A percentile compares a stretch with the other conserved stretches of the same genome.
Evolutionary conservation across 2,113 vertebrate genomes (phyloP).

Genomic region (Pedionomus torquatus): DNA sequence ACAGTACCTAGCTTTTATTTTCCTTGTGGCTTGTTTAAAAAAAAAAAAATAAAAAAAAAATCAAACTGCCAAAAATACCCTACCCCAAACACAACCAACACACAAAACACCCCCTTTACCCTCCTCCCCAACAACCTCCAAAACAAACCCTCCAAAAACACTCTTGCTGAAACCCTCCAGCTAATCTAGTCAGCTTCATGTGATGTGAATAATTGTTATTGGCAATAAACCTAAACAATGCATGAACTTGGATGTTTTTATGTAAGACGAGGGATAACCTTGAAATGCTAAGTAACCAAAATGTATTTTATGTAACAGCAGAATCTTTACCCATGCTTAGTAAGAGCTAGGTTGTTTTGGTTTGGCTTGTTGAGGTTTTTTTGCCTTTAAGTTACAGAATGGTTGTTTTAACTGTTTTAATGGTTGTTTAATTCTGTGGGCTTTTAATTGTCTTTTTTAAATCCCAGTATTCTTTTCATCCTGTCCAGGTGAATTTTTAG

Average conservation of each 20-base stretch:
- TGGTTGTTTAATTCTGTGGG: neutral
- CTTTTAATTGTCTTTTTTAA: neutral
- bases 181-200: neutral
- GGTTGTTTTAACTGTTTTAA: neutral
- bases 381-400: neutral
- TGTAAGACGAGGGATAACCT: neutral
- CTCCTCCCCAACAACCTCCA: too few species aligned
- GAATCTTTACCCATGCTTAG: neutral
- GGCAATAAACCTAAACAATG: neutral
- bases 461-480: neutral
- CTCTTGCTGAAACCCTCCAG: fast-evolving
- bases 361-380: fast-evolving
- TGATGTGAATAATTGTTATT: neutral
- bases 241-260: neutral
- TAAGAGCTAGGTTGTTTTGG: neutral
- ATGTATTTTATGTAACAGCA: neutral
- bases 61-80: neutral
- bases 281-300: neutral
- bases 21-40: neutral
- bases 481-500: neutral
- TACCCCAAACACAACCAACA: neutral
- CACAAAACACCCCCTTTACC: neutral
- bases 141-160: neutral
- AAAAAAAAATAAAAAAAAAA: neutral
- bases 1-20: neutral